Evolutionary conservation across 2,113 vertebrate genomes (phyloP), one percentile per base, ranked within the genome.

Genomic region (Nipponia nippon): DNA sequence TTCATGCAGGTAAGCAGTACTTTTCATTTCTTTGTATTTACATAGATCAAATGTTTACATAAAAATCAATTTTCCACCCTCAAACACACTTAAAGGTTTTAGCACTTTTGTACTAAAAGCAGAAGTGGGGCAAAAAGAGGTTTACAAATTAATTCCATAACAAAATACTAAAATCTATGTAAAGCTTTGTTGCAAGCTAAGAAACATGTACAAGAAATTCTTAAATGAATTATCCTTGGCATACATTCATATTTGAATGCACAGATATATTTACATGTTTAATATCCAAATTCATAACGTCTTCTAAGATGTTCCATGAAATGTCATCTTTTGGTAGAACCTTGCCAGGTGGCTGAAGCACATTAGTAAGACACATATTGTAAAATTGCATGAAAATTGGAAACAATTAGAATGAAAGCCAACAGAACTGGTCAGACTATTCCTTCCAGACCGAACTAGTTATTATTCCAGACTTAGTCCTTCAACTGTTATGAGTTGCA

Each of bases 161-260:
- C 63, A 91, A 81, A 90, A 77, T 34, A 79, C 63, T 90, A 72
- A 52, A 52, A 77, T 58, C 65, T 46, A 56, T 47, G 66, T 90
- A 95, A 92, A 90, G 58, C 83, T 93, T 86, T 89, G 61, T 82
- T 79, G 94, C 82, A 93, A 95, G 69, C 91, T 95, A 94, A 85
- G 81, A 86, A 95, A 93, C 73, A 94, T 72, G 58, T 95, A 94
- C 87, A 94, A 86, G 71, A 93, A 95, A 95, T 95, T 95, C 95
- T 91, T 91, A 91, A 95, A 96, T 94, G 90, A 95, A 96, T 91
- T 96, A 84, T 76, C 66, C 67, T 80, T 96, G 78, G 46, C 62
- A 94, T 95, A 87, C 70, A 97, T 91, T 93, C 91, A 56, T 71
- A 83, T 76, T 42, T 92, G 93, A 94, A 96, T 96, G 91, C 34